Base-by-base conservation (phyloP, 1,140 invertebrate genomes). In the Cyclargus thomasi region DNA sequence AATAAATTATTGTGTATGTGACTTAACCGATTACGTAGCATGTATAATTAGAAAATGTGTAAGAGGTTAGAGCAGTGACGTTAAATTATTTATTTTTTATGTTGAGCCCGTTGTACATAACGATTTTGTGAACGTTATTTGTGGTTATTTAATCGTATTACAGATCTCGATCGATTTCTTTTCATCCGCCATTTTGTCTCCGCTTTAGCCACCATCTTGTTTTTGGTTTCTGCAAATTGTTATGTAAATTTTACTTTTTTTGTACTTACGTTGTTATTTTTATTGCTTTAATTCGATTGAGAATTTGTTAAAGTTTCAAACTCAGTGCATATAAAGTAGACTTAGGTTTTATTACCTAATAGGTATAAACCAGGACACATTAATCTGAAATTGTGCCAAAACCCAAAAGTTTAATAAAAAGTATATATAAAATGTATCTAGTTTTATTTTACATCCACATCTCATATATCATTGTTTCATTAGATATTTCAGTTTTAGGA, bases 21-120 rank as follows among this genome's bases (percentile, higher is more conserved):
- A 78, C 69, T 82, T 82, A 82, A 79, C 77, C 74, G 68, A 78
- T 80, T 81, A 86, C 77, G 80, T 90, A 90, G 80, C 71, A 77
- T 83, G 81, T 89, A 88, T 77, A 80, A 75, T 80, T 87, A 87
- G 81, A 83, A 82, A 82, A 86, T 81, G 79, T 83, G 74, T 90
- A 87, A 90, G 83, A 79, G 71, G 83, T 86, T 85, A 85, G 81
- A 83, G 35, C 80, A 82, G 80, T 85, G 85, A 69, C 75, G 86
- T 88, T 88, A 88, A 86, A 90, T 88, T 90, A 90, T 90, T 88
- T 88, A 90, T 88, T 88, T 59, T 82, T 85, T 86, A 90, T 86
- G 88, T 88, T 90, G 87, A 83, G 81, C 80, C 78, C 77, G 76
- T 74, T 90, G 88, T 90, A 90, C 68, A 79, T 81, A 80, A 86